Evolutionary conservation across 1,140 invertebrate species (phyloP), one percentile per base, ranked within the genome.

Genomic region (Leptopilina boulardi): DNA sequence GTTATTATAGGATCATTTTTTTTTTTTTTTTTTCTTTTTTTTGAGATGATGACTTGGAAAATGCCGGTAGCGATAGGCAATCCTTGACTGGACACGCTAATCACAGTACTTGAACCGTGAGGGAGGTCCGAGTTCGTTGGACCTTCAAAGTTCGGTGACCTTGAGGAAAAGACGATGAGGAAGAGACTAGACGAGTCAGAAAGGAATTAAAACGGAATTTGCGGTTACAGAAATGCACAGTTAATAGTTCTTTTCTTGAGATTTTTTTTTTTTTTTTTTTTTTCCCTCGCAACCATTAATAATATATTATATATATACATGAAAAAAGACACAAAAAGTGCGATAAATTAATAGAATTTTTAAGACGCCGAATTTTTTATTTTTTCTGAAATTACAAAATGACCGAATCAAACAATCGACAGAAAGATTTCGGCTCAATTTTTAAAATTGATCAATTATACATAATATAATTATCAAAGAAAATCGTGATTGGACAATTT

Each of bases 81-180:
- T 66, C 56, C 56, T 66, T 21, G 56, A 66, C 21, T 66, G 23
- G 56, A 66, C 56, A 66, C 56, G 56, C 56, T 66, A 66, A 66
- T 66, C 56, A 66, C 56, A 66, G 56, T 21, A 66, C 56, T 59
- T 59, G 54, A 23, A 66, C 10, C 56, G 56, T 30, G 23, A 66
- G 56, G 56, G 23, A 66, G 56, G 56, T 26, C 56, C 21, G 21
- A 66, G 56, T 23, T 66, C 56, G 56, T 66, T 66, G 56, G 56
- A 66, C 56, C 56, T 66, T 66, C 56, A 66, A 66, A 66, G 56
- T 66, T 66, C 56, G 56, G 56, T 66, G 56, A 66, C 56, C 56
- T 66, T 66, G 56, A 66, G 56, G 11, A 30, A 66, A 6, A 66
- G 56, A 66, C 2, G 56, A 66, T 66, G 56, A 66, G 56, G 56